Base-by-base conservation (phyloP, 2,113 vertebrate genomes). In the Macheiramphus alcinus region DNA sequence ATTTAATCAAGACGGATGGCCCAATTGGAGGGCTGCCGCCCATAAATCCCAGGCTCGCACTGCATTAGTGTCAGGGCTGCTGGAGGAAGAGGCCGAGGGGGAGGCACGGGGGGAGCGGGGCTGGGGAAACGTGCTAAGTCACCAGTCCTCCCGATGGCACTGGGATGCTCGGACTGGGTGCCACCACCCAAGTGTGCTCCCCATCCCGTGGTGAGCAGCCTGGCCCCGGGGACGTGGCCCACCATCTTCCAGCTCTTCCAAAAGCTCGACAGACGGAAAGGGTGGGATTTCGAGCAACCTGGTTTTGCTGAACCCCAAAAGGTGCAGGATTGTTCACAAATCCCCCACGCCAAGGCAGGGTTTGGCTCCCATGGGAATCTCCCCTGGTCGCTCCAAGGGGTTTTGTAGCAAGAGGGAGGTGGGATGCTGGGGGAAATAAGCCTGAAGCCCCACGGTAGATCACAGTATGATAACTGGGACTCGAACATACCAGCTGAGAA, bases 1-100 rank as follows among this genome's bases (percentile, higher is more conserved):
- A 97, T 97, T 95, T 87, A 95, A 96, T 97, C 91, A 94, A 94
- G 96, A 97, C 38, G 36, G 91, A 97, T 96, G 83, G 96, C 80
- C 94, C 70, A 42, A 86, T 71, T 92, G 95, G 95, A 97, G 95
- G 95, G 91, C 97, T 97, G 96, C 96, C 18, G 86, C 70, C 96
- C 94, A 96, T 95, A 94, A 94, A 97, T 95, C 93, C 95, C 76
- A 1, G 4, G 3, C 91, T 94, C 38, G 21, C 14, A 2, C 91
- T 91, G 93, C 91, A 79, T 93, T 94, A 85, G 58, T 87, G 96
- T 72, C 95, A 94, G 93, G 86, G 56, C 80, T 94, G 80, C 91
- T 40, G 53, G 62, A 90, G 79, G 85, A 80, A 52, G 40, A 84
- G 81, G 84, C 61, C 3, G 21, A 61, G 72, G 73, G 31, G 89